These are phyloP conservation scores for Gymnoscopelus braueri DNA, from an alignment of 2,797 vertebrate genomes.

Conservation along the genomic window DNA sequence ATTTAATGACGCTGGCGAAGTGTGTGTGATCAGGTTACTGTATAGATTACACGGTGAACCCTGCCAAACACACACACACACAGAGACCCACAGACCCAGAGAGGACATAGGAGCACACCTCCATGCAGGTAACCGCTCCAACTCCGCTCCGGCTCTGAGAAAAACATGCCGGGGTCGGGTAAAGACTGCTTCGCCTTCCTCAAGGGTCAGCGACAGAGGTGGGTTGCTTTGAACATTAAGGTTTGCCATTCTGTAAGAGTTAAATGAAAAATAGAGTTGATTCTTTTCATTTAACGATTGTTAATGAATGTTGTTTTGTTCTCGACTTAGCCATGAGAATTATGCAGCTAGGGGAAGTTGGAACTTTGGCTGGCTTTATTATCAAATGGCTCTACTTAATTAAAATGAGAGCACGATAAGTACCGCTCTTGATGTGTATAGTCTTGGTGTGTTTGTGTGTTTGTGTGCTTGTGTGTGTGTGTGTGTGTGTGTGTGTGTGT, in stretches of 20 bases:
- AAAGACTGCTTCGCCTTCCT: conserved; percentile 82
- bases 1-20: conserved; percentile 86
- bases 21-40: conserved; percentile 83
- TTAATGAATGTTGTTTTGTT: conserved; percentile 29
- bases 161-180: conserved; percentile 74
- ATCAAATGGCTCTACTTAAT: conserved; percentile 63
- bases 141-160: conserved; percentile 51
- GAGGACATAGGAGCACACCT: conserved; percentile 51
- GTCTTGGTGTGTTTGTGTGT: conserved; percentile 26
- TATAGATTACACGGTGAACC: conserved; percentile 84
- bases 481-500: conserved; percentile 16
- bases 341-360: conserved; percentile 34
- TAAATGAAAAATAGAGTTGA: not conserved
- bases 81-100: conserved; percentile 66
- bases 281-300: not conserved
- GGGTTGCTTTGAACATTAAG: conserved; percentile 40
- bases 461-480: conserved; percentile 37
- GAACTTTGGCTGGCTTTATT: conserved; percentile 43
- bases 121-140: conserved; percentile 62
- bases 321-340: conserved; percentile 41
- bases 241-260: conserved; percentile 7
- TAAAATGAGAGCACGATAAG: conserved; percentile 70
- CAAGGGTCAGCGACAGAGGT: conserved; percentile 77
- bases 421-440: conserved; percentile 32
- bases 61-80: conserved; percentile 62